phyloP scores from a whole-genome alignment of 2,888 invertebrate species.

The Hyposoter dolosus region DNA sequence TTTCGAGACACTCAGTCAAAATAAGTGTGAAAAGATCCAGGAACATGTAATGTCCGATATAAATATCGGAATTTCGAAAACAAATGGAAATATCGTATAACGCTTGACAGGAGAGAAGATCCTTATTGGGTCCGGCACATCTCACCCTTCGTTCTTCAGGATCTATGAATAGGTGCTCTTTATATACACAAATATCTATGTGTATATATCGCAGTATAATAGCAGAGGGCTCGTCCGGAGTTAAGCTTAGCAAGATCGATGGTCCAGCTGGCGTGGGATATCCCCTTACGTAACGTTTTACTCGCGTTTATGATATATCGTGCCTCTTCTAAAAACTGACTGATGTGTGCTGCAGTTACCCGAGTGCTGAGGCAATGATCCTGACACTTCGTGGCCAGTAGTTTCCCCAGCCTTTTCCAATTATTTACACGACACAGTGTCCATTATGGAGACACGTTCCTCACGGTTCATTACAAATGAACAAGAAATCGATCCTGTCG shows the following conservation, averaged over 20 bases:
- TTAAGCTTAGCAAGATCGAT: slow-evolving; percentile 79
- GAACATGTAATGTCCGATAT: background rate
- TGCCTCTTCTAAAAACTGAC: slow-evolving; percentile 77
- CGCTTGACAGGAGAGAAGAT: slow-evolving; percentile 35
- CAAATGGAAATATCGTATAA: slow-evolving; percentile 37
- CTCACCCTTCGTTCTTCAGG: slow-evolving; percentile 18
- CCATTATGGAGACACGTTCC: background rate
- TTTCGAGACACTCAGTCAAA: slow-evolving; percentile 7
- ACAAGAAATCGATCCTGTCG: background rate
- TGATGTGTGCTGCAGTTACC: slow-evolving; percentile 74
- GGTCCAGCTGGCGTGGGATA: slow-evolving; percentile 71
- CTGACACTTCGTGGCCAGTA: slow-evolving; percentile 29
- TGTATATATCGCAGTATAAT: slow-evolving; percentile 14
- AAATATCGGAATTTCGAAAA: slow-evolving; percentile 53
- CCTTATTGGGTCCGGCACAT: slow-evolving; percentile 54
- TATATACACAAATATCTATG: slow-evolving; percentile 26
- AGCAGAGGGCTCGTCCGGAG: slow-evolving; percentile 69
- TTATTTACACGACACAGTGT: slow-evolving; percentile 1
- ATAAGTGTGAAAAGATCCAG: background rate
- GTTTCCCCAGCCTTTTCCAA: slow-evolving; percentile 28
- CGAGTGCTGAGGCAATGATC: slow-evolving; percentile 7
- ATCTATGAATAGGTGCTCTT: slow-evolving; percentile 3
- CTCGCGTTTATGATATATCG: slow-evolving; percentile 79
- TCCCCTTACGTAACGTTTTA: slow-evolving; percentile 72
- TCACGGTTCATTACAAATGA: background rate